Evolutionary conservation across 2,113 vertebrate species (phyloP).

Genomic region (Natator depressus): DNA sequence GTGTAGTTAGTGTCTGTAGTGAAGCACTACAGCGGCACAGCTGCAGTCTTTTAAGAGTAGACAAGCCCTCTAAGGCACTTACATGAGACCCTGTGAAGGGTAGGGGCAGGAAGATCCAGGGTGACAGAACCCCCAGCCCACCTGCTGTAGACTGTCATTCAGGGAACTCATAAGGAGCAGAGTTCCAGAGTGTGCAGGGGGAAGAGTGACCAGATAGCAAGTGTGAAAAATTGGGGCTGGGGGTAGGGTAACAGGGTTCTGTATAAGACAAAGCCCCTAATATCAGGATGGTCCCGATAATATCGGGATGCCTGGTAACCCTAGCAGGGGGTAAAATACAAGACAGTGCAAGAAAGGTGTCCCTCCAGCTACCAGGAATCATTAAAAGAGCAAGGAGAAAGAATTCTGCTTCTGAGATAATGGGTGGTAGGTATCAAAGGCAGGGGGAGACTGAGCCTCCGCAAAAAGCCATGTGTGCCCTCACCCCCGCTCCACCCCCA

Average conservation of each 20-base stretch:
- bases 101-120: background rate
- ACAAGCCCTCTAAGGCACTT: background rate
- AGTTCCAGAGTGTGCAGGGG: rapidly evolving
- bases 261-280: background rate
- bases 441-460: too few species aligned
- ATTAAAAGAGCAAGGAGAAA: background rate
- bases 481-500: too few species aligned
- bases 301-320: background rate
- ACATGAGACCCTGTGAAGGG: background rate
- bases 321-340: background rate
- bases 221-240: background rate
- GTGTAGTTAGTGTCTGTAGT: background rate
- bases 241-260: background rate
- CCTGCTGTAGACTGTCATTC: background rate
- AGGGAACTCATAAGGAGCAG: background rate
- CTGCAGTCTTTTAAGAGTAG: background rate
- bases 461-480: too few species aligned
- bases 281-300: too few species aligned
- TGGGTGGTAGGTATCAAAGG: too few species aligned
- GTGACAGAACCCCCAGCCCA: background rate
- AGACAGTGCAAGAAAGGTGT: background rate
- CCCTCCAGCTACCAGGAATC: background rate
- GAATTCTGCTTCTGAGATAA: background rate
- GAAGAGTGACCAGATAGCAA: background rate
- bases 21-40: background rate